phyloP scores from a whole-genome alignment of 1,140 invertebrate genomes.

The Asobara japonica region DNA sequence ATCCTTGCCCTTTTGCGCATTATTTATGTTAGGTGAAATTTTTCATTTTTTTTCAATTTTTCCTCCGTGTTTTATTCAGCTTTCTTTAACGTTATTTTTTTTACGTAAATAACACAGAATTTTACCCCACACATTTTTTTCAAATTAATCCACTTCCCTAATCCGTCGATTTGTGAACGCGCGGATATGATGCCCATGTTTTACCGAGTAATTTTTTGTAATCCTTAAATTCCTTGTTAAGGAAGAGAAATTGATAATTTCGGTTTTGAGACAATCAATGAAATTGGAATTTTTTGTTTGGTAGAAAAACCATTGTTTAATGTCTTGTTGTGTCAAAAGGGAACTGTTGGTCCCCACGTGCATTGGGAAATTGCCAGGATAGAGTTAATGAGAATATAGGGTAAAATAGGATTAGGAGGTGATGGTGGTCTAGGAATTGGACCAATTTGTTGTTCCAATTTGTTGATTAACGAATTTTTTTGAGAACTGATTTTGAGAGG shows the following conservation, averaged over 20 bases:
- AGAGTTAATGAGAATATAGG: neutral
- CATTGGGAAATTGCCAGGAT: conserved; percentile 55
- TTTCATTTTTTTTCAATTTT: conserved; percentile 25
- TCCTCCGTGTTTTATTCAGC: conserved; percentile 24
- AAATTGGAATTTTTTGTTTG: neutral
- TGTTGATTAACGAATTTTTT: too few relatives aligned
- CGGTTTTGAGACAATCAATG: neutral
- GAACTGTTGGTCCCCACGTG: conserved; percentile 59
- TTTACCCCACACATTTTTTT: conserved; percentile 19
- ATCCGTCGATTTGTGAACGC: conserved; percentile 39
- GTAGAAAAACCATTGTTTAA: neutral
- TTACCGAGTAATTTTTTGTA: neutral
- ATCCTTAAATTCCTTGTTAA: neutral
- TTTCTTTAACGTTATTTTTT: neutral
- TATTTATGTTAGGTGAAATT: neutral
- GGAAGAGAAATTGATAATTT: conserved; percentile 2
- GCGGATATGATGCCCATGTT: neutral
- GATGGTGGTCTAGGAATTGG: too few relatives aligned
- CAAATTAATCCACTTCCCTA: conserved; percentile 23
- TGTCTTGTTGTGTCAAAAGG: conserved; percentile 23
- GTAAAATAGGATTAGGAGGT: too few relatives aligned
- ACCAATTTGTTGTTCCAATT: too few relatives aligned
- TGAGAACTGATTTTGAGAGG: too few relatives aligned
- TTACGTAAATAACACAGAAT: conserved; percentile 14
- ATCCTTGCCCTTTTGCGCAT: conserved; percentile 16